Conservation (phyloP, 1,140 invertebrate genomes). For the Pantala flavescens region DNA sequence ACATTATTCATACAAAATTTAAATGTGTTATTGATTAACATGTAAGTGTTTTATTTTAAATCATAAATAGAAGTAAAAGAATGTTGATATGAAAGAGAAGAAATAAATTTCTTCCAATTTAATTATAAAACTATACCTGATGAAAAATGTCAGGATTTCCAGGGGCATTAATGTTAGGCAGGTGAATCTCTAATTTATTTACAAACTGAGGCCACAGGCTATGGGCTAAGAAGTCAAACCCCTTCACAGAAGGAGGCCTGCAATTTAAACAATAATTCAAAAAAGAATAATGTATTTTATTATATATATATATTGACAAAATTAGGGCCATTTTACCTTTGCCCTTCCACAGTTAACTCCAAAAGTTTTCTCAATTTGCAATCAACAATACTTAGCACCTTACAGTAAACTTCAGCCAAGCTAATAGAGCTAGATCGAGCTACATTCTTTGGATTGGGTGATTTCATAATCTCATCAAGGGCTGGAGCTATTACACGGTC, state of each 20-base stretch:
- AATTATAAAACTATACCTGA: constrained; percentile 34
- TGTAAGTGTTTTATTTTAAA: no score
- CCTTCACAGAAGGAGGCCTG: constrained; percentile 40
- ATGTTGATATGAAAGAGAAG: no score
- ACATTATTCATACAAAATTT: no score
- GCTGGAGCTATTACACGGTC: constrained; percentile 59
- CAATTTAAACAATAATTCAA: background rate
- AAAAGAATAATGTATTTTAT: no score
- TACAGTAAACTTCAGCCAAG: background rate
- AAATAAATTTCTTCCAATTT: no score
- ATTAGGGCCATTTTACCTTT: no score
- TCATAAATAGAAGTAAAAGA: no score
- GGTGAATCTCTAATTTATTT: constrained; percentile 53
- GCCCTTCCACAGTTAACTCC: background rate
- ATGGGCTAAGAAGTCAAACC: constrained; percentile 77
- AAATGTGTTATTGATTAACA: no score
- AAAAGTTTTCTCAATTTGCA: background rate
- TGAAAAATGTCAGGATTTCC: constrained; percentile 84
- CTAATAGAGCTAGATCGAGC: background rate
- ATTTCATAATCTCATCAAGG: constrained; percentile 62
- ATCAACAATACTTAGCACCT: background rate
- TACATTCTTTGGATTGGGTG: constrained; percentile 39
- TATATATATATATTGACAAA: no score
- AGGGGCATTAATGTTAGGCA: constrained; percentile 76
- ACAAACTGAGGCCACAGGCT: constrained; percentile 83